Base-by-base conservation (phyloP, 2,888 invertebrate genomes). In the Zaprionus lineosus region DNA sequence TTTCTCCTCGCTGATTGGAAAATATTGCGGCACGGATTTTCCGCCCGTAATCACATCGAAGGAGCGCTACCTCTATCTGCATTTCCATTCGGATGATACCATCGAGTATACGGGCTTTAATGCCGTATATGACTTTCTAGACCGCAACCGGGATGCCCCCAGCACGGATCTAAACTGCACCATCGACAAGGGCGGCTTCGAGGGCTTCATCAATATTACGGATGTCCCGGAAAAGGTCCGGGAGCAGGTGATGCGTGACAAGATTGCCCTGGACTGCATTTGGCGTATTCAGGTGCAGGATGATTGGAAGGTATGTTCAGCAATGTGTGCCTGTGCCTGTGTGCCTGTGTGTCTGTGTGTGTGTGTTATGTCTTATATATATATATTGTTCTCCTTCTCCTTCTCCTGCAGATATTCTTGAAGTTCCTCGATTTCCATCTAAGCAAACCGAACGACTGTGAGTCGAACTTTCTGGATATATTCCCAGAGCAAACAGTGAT, bases 21-120 rank as follows among this genome's bases (percentile, higher is more conserved):
- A 91, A 74, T 94, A 91, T 88, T 96, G 96, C 86, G 95, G 95
- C 47, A 91, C 92, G 47, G 91, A 92, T 50, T 94, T 93, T 84
- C 96, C 96, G 15, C 93, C 93, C 11, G 92, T 93, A 88, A 92
- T 96, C 74, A 93, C 92, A 50, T 95, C 95, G 11, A 92, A 93
- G 57, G 94, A 94, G 68, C 91, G 94, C 37, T 93, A 93, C 89
- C 92, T 96, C 55, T 96, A 95, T 95, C 91, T 96, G 52, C 92
- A 93, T 63, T 96, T 96, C 90, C 92, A 92, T 74, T 95, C 95
- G 5, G 96, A 96, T 86, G 94, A 95, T 76, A 94, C 93, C 82
- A 95, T 96, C 75, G 94, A 96, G 89, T 94, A 94, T 85, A 91
- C 90, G 19, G 96, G 96, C 1, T 96, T 96, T 90, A 92, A 92